A percentile compares a stretch with the other conserved stretches of the same genome.
Evolutionary conservation across 2,113 vertebrate genomes (phyloP).

Genomic region (Talpa occidentalis): DNA sequence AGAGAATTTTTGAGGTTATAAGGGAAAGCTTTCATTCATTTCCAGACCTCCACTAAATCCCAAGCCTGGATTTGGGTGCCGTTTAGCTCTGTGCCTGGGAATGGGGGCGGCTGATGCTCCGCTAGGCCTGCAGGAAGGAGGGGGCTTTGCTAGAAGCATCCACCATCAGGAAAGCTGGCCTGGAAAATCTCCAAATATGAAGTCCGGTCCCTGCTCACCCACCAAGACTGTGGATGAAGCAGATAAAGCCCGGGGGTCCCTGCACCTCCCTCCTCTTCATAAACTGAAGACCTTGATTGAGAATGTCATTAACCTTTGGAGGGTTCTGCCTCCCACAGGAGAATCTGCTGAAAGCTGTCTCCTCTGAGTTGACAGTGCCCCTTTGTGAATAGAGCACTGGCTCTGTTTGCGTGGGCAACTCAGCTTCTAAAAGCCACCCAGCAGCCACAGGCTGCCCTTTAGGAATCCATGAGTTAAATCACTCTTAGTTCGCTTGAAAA

Average conservation of each 20-base stretch:
- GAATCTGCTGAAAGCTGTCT: neutral
- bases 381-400: neutral
- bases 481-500: neutral
- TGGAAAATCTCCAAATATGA: neutral
- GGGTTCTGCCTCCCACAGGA: neutral
- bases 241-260: neutral
- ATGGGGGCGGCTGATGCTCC: no score
- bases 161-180: neutral
- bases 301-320: neutral
- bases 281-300: neutral
- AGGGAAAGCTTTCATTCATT: slow-evolving; percentile 24
- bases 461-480: neutral
- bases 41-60: neutral
- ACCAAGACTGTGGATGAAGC: neutral
- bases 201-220: neutral
- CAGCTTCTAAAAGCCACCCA: neutral
- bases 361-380: neutral
- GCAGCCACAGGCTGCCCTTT: neutral
- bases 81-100: neutral
- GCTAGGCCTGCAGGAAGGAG: neutral
- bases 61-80: neutral
- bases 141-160: neutral
- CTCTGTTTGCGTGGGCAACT: neutral
- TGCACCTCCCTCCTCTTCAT: neutral
- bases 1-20: neutral